Evolutionary conservation across 35 echinoderm and acorn worm genomes (phyloP), one percentile per base, ranked within the genome.

Genomic region (Patiria miniata): DNA sequence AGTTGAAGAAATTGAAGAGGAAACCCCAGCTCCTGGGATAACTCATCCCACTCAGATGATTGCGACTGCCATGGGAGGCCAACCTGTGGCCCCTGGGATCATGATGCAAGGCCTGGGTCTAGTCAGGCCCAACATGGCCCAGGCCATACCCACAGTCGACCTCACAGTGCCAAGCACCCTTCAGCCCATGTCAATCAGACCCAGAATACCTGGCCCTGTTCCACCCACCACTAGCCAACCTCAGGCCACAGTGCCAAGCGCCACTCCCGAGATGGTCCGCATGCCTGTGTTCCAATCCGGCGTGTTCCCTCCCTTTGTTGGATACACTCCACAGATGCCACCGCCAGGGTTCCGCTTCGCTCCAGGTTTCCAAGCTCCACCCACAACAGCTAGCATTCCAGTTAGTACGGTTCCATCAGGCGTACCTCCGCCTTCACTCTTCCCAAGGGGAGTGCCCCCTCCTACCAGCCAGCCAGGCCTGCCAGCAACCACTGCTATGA

Each of bases 301-400:
- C 16, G 89, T 95, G 15, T 87, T 95, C 22, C 60, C 93, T 37
- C 93, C 89, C 6, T 92, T 95, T 54, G 83, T 95, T 51, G 89
- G 93, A 8, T 90, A 77, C 33, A 82, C 80, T 44, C 82, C 82
- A 2, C 88, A 90, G 47, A 82, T 97, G 39, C 85, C 90, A 40
- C 89, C 86, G 1, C 89, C 86, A 5, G 94, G 94, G 32, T 81
- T 90, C 22, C 81, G 87, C 19, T 90, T 97, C 36, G 90, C 94
- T 47, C 77, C 87, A 52, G 94, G 86, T 17, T 93, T 97, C 60
- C 94, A 86, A 21, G 39, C 81, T 19, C 85, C 84, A 69, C 78
- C 84, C 38, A 37, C 84, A 51, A 58, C 61, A 22, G 76, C 77
- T 37, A 81, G 34, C 81, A 60, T 82, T 0, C 42, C 50, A 26